Percentiles rank a stretch among this genome's conserved stretches.
Evolutionary conservation across 1,140 invertebrate species (phyloP).

Genomic region (Metaphire vulgaris): DNA sequence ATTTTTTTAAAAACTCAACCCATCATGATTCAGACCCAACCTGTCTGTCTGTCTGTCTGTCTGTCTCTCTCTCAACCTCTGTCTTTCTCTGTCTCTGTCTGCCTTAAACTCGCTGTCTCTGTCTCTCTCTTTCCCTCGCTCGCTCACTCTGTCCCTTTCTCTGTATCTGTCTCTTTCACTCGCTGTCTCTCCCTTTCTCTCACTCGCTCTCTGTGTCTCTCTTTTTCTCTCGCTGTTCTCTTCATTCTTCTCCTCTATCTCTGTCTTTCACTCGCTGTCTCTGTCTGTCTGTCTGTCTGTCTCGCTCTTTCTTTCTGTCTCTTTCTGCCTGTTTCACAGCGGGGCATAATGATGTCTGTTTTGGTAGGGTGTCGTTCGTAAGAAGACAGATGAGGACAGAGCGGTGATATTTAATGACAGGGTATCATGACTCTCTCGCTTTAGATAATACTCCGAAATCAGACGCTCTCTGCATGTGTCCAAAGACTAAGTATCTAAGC

Average conservation of each 20-base stretch:
- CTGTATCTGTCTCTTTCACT: neutral
- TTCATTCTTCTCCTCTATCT: neutral
- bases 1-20: no score
- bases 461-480: no score
- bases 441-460: no score
- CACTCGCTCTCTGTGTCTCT: neutral
- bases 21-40: neutral
- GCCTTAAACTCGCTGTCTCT: neutral
- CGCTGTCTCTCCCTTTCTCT: neutral
- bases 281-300: neutral
- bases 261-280: neutral
- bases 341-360: no score
- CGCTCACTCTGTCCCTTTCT: neutral
- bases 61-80: neutral
- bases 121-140: neutral
- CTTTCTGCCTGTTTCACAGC: neutral
- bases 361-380: no score
- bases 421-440: no score
- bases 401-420: no score
- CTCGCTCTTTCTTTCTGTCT: neutral
- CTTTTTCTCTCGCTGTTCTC: neutral
- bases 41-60: neutral
- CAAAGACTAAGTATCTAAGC: no score
- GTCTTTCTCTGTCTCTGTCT: neutral
- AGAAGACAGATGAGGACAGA: no score